These are phyloP conservation scores for Acromyrmex heyeri DNA, from an alignment of 1,140 invertebrate species.

Conservation along the genomic window DNA sequence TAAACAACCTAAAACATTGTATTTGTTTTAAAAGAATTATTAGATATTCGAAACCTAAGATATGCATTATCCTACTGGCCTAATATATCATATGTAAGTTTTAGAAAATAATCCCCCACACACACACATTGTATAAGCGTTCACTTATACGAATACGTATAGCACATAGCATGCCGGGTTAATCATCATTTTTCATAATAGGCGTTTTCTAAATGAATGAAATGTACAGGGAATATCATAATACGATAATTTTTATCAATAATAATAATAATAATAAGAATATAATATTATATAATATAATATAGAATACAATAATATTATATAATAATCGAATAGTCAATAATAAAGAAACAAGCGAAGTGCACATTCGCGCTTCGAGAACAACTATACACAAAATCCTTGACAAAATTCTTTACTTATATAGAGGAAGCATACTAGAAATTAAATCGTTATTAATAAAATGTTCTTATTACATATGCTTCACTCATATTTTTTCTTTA, in stretches of 20 bases:
- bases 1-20: background rate
- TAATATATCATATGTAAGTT: background rate
- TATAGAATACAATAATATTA: background rate
- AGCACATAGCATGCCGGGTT: conserved; percentile 28
- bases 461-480: background rate
- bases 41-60: conserved; percentile 4
- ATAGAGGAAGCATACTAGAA: conserved; percentile 7
- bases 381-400: background rate
- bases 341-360: conserved; percentile 25
- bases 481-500: background rate
- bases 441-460: conserved; percentile 14
- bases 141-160: background rate
- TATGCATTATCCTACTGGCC: conserved; percentile 19
- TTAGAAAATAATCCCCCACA: conserved; percentile 28
- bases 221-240: conserved; percentile 47
- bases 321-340: conserved; percentile 40
- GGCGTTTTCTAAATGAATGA: conserved; percentile 37
- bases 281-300: conserved; percentile 50
- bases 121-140: conserved; percentile 30
- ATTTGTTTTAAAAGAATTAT: background rate
- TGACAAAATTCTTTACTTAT: background rate
- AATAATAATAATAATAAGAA: conserved; percentile 29
- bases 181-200: conserved; percentile 38
- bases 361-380: background rate
- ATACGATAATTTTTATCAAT: background rate